Evolutionary conservation across 2,113 vertebrate species (phyloP).

Genomic region (Sterrhoptilus dennistouni): DNA sequence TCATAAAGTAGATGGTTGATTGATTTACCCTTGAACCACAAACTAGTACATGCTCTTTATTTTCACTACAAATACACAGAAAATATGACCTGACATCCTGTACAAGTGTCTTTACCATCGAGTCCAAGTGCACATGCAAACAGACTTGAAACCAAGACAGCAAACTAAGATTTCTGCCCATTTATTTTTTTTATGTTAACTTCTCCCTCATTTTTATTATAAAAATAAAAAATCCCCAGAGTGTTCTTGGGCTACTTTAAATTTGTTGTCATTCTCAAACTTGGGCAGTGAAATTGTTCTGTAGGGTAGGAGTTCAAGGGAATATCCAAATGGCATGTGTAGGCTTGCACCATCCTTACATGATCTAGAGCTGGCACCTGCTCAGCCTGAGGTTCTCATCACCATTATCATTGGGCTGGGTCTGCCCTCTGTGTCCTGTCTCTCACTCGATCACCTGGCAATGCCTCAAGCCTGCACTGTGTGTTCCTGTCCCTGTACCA

Average conservation of each 20-base stretch:
- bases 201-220: neutral
- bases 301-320: neutral
- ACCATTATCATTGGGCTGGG: rapidly evolving
- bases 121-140: neutral
- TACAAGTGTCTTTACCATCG: neutral
- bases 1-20: neutral
- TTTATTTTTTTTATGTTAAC: neutral
- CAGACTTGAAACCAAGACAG: neutral
- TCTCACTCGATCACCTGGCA: rapidly evolving
- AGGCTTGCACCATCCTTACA: rapidly evolving
- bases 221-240: neutral
- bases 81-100: neutral
- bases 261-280: neutral
- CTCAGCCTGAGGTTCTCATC: neutral
- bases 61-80: neutral
- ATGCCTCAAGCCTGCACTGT: neutral
- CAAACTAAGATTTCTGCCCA: neutral
- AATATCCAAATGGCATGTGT: neutral
- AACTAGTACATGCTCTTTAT: neutral
- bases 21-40: neutral
- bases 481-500: neutral
- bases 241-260: neutral
- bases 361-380: neutral
- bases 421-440: neutral
- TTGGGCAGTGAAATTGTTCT: neutral